Conservation (phyloP, 2,888 invertebrate genomes). For the Noctua fimbriata region DNA sequence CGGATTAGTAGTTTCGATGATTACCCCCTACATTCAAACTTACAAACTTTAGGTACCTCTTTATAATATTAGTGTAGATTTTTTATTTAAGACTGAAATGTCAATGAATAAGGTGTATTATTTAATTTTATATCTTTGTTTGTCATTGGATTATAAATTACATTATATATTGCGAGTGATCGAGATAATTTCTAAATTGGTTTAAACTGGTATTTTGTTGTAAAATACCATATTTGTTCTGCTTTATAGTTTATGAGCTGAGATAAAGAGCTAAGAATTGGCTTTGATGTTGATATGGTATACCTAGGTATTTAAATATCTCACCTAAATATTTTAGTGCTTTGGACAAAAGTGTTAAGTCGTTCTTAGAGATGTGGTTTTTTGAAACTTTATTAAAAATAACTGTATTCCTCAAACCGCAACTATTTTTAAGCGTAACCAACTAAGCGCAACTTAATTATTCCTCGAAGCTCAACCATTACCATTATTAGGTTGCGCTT, state of each 20-base stretch:
- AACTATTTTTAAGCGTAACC: no score
- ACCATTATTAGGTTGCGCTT: no score
- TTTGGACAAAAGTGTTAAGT: neutral
- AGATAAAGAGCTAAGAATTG: neutral
- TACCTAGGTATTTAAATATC: no score
- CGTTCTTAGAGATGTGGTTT: no score
- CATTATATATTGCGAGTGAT: conserved; percentile 1
- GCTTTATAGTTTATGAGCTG: conserved; percentile 11
- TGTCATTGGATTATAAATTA: conserved; percentile 7
- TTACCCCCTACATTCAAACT: neutral
- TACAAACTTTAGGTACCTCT: no score
- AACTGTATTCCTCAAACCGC: no score
- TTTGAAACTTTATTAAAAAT: no score
- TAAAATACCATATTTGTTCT: conserved; percentile 6
- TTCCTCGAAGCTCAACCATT: no score
- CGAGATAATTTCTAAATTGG: conserved; percentile 7
- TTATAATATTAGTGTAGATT: neutral
- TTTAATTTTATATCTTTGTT: neutral
- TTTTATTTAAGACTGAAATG: neutral
- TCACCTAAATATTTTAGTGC: neutral
- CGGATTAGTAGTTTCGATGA: no score
- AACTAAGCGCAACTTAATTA: no score
- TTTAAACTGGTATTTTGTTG: conserved; percentile 20
- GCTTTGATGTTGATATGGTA: no score
- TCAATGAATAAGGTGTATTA: neutral